phyloP scores from a whole-genome alignment of 2,888 invertebrate genomes.

The Podotricha telesiphe region DNA sequence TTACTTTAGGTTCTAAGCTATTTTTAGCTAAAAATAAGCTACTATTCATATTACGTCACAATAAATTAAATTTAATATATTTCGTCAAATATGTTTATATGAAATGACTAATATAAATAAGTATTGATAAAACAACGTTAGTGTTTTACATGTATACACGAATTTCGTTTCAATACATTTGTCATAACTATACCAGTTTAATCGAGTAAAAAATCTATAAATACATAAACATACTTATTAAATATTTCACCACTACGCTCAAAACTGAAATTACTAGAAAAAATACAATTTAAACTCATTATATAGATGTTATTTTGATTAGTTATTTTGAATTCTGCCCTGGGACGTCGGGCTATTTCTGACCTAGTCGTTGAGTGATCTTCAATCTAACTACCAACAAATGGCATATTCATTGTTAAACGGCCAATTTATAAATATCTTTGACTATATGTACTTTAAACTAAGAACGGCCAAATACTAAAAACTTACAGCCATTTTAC shows the following conservation, averaged over 20 bases:
- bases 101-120: no score
- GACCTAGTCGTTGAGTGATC: conserved; percentile 8
- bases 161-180: no score
- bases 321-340: not conserved
- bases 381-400: conserved; percentile 9
- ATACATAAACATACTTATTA: not conserved
- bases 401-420: conserved; percentile 14
- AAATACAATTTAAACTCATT: not conserved
- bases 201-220: not conserved
- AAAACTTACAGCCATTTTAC: no score
- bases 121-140: no score
- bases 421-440: not conserved
- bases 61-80: no score
- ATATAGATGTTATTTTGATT: not conserved
- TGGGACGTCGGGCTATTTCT: conserved; percentile 9
- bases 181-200: not conserved
- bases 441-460: not conserved
- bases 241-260: not conserved
- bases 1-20: not conserved
- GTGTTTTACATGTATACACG: no score
- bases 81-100: no score
- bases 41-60: not conserved
- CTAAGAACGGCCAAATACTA: not conserved
- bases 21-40: not conserved
- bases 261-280: not conserved